phyloP scores from a whole-genome alignment of 1,140 invertebrate genomes.

The Diorhabda elongata region DNA sequence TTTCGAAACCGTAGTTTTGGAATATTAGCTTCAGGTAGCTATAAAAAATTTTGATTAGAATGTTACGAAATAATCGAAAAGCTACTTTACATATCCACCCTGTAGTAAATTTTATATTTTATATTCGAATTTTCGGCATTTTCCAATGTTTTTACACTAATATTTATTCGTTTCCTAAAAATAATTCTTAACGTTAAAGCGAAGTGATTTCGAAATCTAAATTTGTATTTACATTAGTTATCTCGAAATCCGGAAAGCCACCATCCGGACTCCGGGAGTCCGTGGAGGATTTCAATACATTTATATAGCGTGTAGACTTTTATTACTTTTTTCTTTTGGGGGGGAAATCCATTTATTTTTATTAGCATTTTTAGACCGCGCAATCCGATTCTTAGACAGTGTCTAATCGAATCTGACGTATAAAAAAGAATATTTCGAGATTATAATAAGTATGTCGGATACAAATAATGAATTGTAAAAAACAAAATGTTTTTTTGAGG shows the following conservation, averaged over 20 bases:
- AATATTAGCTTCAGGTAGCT: no score
- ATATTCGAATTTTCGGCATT: background rate
- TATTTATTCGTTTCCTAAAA: background rate
- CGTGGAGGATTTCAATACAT: constrained; percentile 28
- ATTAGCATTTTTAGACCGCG: constrained; percentile 24
- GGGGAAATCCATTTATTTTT: constrained; percentile 30
- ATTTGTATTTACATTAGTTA: constrained; percentile 34
- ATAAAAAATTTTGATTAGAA: no score
- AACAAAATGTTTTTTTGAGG: no score
- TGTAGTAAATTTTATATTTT: no score
- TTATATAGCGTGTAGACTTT: constrained; percentile 31
- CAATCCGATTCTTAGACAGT: constrained; percentile 17
- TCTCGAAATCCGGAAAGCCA: constrained; percentile 25
- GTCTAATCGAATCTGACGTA: constrained; percentile 22
- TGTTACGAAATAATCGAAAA: no score
- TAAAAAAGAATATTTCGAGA: background rate
- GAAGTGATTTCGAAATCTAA: constrained; percentile 22
- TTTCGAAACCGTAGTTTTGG: no score
- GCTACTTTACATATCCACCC: no score
- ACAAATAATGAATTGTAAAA: no score
- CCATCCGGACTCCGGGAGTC: constrained; percentile 12
- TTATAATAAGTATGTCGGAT: no score
- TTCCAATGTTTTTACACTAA: constrained; percentile 17
- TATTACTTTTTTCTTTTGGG: constrained; percentile 27
- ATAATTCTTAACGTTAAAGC: constrained; percentile 8